These are phyloP conservation scores for Barypeithes pellucidus DNA, from an alignment of 2,888 invertebrate species.

Conservation along the genomic window DNA sequence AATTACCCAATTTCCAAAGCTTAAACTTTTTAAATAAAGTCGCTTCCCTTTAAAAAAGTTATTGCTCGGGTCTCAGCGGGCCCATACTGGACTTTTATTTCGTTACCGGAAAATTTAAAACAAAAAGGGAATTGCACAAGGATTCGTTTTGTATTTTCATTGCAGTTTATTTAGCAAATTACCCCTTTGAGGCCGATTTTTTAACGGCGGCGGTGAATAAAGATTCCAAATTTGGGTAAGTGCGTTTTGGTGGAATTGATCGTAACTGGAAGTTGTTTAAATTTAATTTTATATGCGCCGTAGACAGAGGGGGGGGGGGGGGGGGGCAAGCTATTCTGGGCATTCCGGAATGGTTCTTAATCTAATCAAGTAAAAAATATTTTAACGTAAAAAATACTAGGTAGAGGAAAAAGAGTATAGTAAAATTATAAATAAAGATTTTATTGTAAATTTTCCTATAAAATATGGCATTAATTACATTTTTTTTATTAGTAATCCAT, in stretches of 20 bases:
- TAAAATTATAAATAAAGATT: no score
- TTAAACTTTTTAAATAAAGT: slow-evolving; percentile 19
- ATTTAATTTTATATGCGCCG: not conserved
- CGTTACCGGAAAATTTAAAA: slow-evolving; percentile 44
- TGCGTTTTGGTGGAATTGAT: not conserved
- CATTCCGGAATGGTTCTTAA: no score
- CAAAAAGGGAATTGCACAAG: slow-evolving; percentile 48
- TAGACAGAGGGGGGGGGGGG: no score
- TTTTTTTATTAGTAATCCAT: no score
- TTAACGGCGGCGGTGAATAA: slow-evolving; percentile 42
- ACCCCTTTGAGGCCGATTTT: slow-evolving; percentile 45
- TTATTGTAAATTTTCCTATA: no score
- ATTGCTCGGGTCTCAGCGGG: slow-evolving; percentile 23
- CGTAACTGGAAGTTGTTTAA: not conserved
- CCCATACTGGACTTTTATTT: slow-evolving; percentile 38
- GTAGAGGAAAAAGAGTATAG: no score
- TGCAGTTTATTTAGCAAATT: slow-evolving; percentile 50
- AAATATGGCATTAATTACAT: no score
- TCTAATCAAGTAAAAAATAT: no score
- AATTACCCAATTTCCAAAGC: slow-evolving; percentile 18
- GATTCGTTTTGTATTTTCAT: slow-evolving; percentile 45
- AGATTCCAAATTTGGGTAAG: slow-evolving; percentile 36
- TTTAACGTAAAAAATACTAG: no score
- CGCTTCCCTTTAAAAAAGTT: slow-evolving; percentile 35
- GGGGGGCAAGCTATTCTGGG: no score